Evolutionary conservation across 1,140 invertebrate genomes (phyloP).

Genomic region (Calycopis cecrops): DNA sequence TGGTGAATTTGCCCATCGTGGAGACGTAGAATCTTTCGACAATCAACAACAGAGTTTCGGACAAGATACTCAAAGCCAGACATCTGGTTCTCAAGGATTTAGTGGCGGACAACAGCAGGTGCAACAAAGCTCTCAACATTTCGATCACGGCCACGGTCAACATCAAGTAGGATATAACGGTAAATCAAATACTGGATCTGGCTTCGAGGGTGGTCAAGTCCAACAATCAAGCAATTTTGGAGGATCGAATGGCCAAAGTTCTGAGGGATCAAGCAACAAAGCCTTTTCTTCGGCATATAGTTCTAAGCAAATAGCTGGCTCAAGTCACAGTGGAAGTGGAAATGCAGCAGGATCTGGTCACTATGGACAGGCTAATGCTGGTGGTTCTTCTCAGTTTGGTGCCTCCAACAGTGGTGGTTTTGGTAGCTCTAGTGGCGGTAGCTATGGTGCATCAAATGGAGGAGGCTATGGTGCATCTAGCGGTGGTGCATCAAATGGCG

Average conservation of each 20-base stretch:
- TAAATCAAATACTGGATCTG: constrained; percentile 12
- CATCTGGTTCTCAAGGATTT: background rate
- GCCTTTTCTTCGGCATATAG: background rate
- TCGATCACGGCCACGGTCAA: constrained; percentile 6
- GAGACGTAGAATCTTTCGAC: constrained; percentile 2
- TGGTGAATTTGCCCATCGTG: background rate
- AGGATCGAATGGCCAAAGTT: background rate
- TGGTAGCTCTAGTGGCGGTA: background rate
- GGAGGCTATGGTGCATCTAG: background rate
- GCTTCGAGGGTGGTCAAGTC: background rate
- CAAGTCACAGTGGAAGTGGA: background rate
- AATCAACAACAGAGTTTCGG: constrained; percentile 5
- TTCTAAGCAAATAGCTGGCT: too few relatives aligned
- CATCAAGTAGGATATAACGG: constrained; percentile 7
- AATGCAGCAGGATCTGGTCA: background rate
- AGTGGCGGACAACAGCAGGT: constrained; percentile 18
- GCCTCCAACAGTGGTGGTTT: background rate
- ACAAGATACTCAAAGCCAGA: background rate
- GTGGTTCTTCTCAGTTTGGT: background rate
- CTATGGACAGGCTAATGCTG: background rate
- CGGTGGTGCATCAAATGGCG: background rate
- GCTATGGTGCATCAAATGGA: background rate
- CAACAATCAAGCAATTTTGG: constrained; percentile 1
- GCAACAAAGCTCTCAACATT: background rate
- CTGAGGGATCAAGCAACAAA: background rate